Evolutionary conservation across 2,888 invertebrate species (phyloP).

Genomic region (Saturnia pavonia): DNA sequence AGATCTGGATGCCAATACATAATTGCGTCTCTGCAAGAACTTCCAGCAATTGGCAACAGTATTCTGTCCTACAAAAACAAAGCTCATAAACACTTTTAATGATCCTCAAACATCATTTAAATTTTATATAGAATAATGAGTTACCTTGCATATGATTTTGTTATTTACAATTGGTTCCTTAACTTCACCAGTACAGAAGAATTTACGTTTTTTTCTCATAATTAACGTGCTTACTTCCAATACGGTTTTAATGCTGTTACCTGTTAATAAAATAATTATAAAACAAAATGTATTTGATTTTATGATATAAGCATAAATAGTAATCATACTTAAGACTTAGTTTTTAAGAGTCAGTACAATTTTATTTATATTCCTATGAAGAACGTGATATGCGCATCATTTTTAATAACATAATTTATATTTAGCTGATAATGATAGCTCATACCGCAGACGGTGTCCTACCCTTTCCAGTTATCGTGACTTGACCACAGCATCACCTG

Average conservation of each 20-base stretch:
- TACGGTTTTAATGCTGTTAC: slow-evolving; percentile 75
- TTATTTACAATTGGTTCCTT: slow-evolving; percentile 77
- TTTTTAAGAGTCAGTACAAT: no score
- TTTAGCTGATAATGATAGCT: no score
- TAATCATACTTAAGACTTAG: no score
- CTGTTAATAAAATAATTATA: slow-evolving; percentile 36
- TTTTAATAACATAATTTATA: no score
- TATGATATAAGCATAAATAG: no score
- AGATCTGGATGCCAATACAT: slow-evolving; percentile 78
- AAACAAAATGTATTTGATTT: no score
- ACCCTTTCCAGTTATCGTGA: no score
- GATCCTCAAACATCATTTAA: not conserved
- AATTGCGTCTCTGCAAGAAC: slow-evolving; percentile 73
- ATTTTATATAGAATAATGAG: not conserved
- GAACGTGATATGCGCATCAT: no score
- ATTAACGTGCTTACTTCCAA: slow-evolving; percentile 72
- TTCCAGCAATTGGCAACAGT: slow-evolving; percentile 71
- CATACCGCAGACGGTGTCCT: no score
- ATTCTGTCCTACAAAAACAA: slow-evolving; percentile 59
- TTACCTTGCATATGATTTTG: slow-evolving; percentile 76
- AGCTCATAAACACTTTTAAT: not conserved
- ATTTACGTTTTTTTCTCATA: slow-evolving; percentile 75
- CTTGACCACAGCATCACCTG: no score
- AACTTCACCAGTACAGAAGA: slow-evolving; percentile 75
- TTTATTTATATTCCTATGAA: no score